Conservation (phyloP, 2,888 invertebrate species). For the Rapana venosa region DNA sequence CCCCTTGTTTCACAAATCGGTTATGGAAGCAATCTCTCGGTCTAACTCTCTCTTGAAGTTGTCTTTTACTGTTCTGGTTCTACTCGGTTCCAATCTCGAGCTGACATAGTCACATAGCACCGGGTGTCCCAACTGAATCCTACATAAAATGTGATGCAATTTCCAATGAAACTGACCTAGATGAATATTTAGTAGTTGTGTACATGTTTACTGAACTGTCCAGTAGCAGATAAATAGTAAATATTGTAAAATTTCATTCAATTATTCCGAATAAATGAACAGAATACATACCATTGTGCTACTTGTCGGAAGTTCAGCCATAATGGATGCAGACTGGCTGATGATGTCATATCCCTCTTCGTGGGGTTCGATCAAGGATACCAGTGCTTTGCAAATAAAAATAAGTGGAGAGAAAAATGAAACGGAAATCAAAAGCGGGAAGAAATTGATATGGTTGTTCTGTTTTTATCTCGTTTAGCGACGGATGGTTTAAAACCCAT, state of each 20-base stretch:
- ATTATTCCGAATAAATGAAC: constrained; percentile 15
- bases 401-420: background rate
- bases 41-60: too few species aligned
- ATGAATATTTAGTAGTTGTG: background rate
- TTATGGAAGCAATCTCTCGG: too few species aligned
- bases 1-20: too few species aligned
- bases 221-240: background rate
- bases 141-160: background rate
- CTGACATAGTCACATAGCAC: background rate
- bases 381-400: background rate
- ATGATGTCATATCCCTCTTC: constrained; percentile 43
- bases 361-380: constrained; percentile 29
- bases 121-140: background rate
- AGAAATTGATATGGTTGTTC: background rate
- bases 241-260: constrained; percentile 38
- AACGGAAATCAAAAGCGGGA: background rate
- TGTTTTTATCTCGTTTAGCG: background rate
- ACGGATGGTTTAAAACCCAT: background rate
- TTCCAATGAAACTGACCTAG: background rate
- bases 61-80: too few species aligned
- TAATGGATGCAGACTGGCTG: constrained; percentile 42
- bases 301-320: constrained; percentile 45
- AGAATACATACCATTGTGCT: constrained; percentile 31
- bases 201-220: background rate
- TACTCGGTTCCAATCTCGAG: too few species aligned